Base-by-base conservation (phyloP, 2,888 invertebrate species). In the Coelinius sp. region DNA sequence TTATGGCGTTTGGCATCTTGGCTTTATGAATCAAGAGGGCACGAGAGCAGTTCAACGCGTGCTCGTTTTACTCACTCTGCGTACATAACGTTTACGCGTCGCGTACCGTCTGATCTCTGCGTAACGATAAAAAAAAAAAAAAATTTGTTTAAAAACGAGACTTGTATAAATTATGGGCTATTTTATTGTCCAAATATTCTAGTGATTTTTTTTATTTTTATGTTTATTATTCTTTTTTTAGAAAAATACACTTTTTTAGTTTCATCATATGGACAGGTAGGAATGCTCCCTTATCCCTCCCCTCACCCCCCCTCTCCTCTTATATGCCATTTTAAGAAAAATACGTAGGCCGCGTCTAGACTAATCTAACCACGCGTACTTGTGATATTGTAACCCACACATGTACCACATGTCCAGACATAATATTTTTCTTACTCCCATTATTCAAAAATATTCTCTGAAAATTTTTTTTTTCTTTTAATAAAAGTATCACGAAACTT, bases 1-100 rank as follows among this genome's bases (percentile, higher is more conserved):
- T 85, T 84, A 85, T 81, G 83, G 83, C 81, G 44, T 75, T 83
- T 82, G 83, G 82, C 81, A 79, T 41, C 78, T 73, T 78, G 75
- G 74, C 73, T 76, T 73, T 70, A 73, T 8, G 56, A 73, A 70
- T 75, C 70, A 76, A 53, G 41, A 76, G 74, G 76, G 64, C 73
- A 78, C 70, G 66, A 44, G 71, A 77, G 75, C 76, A 72, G 59
- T 70, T 53, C 35, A 63, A 27, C 27, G 25, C 14, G 53, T 62
- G 65, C 59, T 49, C n/a, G 12, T 10, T 38, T 10, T 38, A 10
- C 35, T 27, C 27, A 27, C 56, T 41, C 35, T 35, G 49, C 31
- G 63, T 66, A 67, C 67, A 59, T 70, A 62, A 27, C 67, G 41
- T 46, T 14, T 52, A 35, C 35, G 35, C 56, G 31, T 63, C 49